phyloP scores from a whole-genome alignment of 1,140 invertebrate species.

The Ceratina calcarata region DNA sequence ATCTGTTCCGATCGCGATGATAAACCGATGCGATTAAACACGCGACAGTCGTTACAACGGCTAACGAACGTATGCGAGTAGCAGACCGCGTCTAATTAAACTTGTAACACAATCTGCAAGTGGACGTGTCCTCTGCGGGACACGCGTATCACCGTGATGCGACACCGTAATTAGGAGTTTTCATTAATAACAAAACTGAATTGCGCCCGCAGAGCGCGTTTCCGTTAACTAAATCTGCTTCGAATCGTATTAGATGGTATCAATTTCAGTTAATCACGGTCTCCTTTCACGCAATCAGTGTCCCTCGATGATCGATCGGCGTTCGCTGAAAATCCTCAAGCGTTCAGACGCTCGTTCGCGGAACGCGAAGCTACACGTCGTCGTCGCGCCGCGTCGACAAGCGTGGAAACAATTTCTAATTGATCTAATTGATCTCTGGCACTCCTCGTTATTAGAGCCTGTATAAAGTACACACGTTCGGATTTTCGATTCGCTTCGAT shows the following conservation, averaged over 20 bases:
- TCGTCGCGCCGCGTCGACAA: background rate
- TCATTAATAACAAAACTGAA: slow-evolving; percentile 19
- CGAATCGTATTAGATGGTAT: background rate
- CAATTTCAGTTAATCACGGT: background rate
- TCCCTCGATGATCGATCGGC: background rate
- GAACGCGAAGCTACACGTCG: background rate
- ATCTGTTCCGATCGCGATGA: no score
- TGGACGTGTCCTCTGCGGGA: background rate
- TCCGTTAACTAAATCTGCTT: slow-evolving; percentile 4
- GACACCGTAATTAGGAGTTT: slow-evolving; percentile 24
- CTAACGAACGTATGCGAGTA: background rate
- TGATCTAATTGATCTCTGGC: slow-evolving; percentile 13
- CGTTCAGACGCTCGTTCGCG: background rate
- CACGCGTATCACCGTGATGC: background rate
- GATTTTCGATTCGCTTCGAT: no score
- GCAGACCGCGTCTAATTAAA: slow-evolving; percentile 13
- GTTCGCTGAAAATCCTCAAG: background rate
- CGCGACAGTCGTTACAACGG: no score
- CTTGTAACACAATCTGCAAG: slow-evolving; percentile 9
- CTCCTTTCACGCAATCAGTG: background rate
- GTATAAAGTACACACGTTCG: background rate
- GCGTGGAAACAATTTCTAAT: slow-evolving; percentile 14
- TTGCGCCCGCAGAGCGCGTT: no score
- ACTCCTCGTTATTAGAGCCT: background rate
- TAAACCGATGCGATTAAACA: no score